Percentiles rank a stretch among this genome's conserved stretches.
Conservation (phyloP, 2,797 vertebrate genomes). For the Ctenosaura bakeri region DNA sequence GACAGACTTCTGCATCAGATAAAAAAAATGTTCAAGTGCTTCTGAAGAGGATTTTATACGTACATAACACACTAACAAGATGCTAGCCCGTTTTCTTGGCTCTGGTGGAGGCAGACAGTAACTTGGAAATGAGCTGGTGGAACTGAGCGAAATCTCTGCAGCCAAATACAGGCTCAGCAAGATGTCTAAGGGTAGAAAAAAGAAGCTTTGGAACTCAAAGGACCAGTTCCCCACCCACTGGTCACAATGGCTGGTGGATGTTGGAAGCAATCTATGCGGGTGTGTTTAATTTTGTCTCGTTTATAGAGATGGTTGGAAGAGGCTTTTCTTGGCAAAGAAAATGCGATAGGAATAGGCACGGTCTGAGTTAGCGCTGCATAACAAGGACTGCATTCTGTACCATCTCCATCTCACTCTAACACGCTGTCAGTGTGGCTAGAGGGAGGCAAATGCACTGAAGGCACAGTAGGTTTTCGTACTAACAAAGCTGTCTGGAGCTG, state of each 20-base stretch:
- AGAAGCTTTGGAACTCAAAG: not conserved
- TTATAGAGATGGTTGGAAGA: not conserved
- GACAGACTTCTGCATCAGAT: too few species aligned
- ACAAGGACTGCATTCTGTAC: not conserved
- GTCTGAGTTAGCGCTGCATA: not conserved
- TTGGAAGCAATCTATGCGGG: not conserved
- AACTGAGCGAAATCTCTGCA: not conserved
- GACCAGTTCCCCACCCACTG: not conserved
- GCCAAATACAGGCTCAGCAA: not conserved
- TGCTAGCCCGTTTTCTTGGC: not conserved
- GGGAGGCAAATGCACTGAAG: not conserved
- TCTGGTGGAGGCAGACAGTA: not conserved
- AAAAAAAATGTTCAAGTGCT: too few species aligned
- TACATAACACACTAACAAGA: too few species aligned
- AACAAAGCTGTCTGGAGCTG: slow-evolving; percentile 26
- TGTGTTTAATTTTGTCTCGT: slow-evolving; percentile 5
- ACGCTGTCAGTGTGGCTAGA: not conserved
- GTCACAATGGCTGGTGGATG: not conserved
- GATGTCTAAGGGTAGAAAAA: not conserved
- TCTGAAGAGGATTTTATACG: too few species aligned
- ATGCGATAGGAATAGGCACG: too few species aligned
- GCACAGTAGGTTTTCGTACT: slow-evolving; percentile 26
- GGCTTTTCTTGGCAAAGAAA: slow-evolving; percentile 12
- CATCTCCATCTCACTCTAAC: slow-evolving; percentile 11
- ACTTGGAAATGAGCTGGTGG: not conserved